Base-by-base conservation (phyloP, 53 echinoderm and acorn worm genomes). In the Holothuria scabra region DNA sequence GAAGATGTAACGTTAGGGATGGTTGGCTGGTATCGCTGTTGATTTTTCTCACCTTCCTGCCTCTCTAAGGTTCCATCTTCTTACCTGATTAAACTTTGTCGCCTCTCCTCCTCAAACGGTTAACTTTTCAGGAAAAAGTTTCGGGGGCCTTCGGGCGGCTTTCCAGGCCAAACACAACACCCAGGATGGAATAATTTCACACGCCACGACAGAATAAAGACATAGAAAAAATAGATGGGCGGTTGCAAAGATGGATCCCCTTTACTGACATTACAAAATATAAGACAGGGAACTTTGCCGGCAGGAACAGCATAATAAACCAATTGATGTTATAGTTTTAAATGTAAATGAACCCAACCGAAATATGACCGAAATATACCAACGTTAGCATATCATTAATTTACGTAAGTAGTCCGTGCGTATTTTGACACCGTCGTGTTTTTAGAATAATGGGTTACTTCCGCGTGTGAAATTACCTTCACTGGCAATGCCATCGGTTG, bases 111-210 rank as follows among this genome's bases (percentile, higher is more conserved):
- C 52, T 52, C 14, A 52, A 52, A 52, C 52, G 52, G 14, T 52
- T 16, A 52, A 18, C 18, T 8, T 52, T 52, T 52, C 18, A 18
- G 52, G 52, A 18, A 18, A 52, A 52, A 18, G 14, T 52, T 52
- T 52, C 52, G 14, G 52, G 52, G 52, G 52, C 52, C 78, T 78
- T 32, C 58, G 78, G 78, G 78, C 78, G 78, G 78, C 78, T 78
- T 23, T 56, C 16, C 31, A 78, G 78, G 78, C 78, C 56, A 78
- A 78, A 78, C 78, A 78, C 78, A 78, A 78, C 78, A 78, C 78
- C 58, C 48, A 18, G 52, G 52, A 52, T 52, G 14, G 52, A 52
- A 52, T 52, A 52, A 52, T 52, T 52, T 52, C 52, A 52, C 52
- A 52, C 52, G 52, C 1, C 52, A 52, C 11, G 52, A 18, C 52